Conservation (phyloP, 2,888 invertebrate species). For the Aspidiotus destructor region DNA sequence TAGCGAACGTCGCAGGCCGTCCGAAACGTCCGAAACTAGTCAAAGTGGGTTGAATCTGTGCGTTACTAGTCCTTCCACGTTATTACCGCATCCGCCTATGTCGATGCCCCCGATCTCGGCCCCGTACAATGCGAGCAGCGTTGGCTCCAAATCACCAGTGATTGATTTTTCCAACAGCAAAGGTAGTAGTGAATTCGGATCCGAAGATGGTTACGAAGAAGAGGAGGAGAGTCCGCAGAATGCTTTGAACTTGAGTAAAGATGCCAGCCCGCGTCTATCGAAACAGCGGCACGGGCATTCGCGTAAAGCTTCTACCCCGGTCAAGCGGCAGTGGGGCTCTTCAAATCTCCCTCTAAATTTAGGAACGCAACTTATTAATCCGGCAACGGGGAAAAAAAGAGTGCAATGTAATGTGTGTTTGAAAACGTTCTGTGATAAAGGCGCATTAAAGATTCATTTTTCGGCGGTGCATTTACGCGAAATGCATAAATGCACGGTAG, state of each 20-base stretch:
- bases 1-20: slow-evolving; percentile 38
- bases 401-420: slow-evolving; percentile 97
- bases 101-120: not conserved
- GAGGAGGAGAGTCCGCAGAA: slow-evolving; percentile 54
- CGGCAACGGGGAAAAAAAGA: slow-evolving; percentile 87
- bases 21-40: slow-evolving; percentile 45
- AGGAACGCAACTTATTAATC: slow-evolving; percentile 84
- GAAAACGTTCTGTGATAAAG: slow-evolving; percentile 99
- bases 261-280: slow-evolving; percentile 40
- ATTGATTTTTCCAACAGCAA: slow-evolving; percentile 39
- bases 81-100: slow-evolving; percentile 15
- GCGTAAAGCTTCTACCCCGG: slow-evolving; percentile 60
- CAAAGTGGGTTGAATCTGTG: slow-evolving; percentile 41
- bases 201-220: slow-evolving; percentile 50
- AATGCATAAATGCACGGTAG: slow-evolving; percentile 99
- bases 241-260: slow-evolving; percentile 55
- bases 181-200: slow-evolving; percentile 47
- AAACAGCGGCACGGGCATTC: slow-evolving; percentile 46
- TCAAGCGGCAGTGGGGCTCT: slow-evolving; percentile 64
- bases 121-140: slow-evolving; percentile 34
- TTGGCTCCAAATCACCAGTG: slow-evolving; percentile 40
- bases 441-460: slow-evolving; percentile 97
- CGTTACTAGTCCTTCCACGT: slow-evolving; percentile 40
- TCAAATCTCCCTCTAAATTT: slow-evolving; percentile 67
- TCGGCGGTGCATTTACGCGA: slow-evolving; percentile 96